These are phyloP conservation scores for Ceyx margarethae DNA, from an alignment of 2,113 vertebrate species.

Conservation along the genomic window DNA sequence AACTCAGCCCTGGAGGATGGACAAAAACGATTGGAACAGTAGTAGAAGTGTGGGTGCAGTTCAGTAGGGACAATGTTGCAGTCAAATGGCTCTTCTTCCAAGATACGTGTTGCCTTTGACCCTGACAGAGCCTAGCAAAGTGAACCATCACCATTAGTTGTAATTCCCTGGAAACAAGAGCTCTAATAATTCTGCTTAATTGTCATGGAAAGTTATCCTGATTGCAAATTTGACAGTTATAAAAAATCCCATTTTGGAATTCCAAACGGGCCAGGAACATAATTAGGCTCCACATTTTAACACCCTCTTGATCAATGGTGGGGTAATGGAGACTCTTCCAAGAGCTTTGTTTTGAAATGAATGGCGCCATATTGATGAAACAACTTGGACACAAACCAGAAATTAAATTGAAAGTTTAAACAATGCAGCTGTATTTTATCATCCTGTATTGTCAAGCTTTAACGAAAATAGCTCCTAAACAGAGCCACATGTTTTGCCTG, in stretches of 20 bases:
- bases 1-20: neutral
- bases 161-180: constrained; percentile 30
- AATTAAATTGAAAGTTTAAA: constrained; percentile 68
- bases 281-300: constrained; percentile 55
- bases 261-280: constrained; percentile 32
- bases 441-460: constrained; percentile 61
- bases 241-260: constrained; percentile 58
- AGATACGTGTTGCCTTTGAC: constrained; percentile 10
- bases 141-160: neutral
- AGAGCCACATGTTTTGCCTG: constrained; percentile 65
- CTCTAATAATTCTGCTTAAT: constrained; percentile 45
- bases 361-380: constrained; percentile 62
- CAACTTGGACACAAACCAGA: constrained; percentile 44
- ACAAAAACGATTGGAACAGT: constrained; percentile 25
- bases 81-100: neutral
- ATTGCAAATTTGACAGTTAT: constrained; percentile 58
- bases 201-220: constrained; percentile 37
- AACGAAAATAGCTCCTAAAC: constrained; percentile 67
- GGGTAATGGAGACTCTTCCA: constrained; percentile 45
- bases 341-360: constrained; percentile 60
- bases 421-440: constrained; percentile 70
- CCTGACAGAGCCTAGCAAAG: neutral
- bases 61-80: neutral
- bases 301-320: constrained; percentile 55
- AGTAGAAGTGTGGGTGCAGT: constrained; percentile 27